Evolutionary conservation across 2,113 vertebrate genomes (phyloP), one percentile per base, ranked within the genome.

Genomic region (Capricornis sumatraensis): DNA sequence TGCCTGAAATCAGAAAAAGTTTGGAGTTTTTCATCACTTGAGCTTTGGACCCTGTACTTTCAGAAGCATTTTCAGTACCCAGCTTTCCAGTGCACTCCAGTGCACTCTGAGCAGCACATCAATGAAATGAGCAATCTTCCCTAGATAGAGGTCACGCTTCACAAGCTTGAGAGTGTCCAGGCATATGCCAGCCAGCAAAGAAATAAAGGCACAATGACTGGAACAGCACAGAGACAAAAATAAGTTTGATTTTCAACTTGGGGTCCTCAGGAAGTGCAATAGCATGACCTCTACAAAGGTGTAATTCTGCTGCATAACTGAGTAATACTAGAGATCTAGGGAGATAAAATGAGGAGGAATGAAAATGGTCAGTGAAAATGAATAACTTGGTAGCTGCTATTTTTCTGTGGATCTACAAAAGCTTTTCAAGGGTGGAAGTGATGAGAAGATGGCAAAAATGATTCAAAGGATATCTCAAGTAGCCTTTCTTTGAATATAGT

Each of bases 21-120:
- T 33, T 16, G 76, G 90, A 23, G 5, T 87, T 71, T 97, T 94
- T 97, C 74, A 16, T 79, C 64, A 45, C 17, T n/a, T 71, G 15
- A 50, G 76, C 62, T 57, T 86, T 57, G 64, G 33, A 87, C n/a
- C 17, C 74, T 40, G 57, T 25, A 55, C 83, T 83, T 93, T 87
- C 40, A 43, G 96, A 98, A 94, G 83, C 76, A 84, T 84, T 97
- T 81, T 85, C 74, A 57, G 60, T 91, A 87, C 14, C 58, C 45
- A 36, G 1, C 53, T 96, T 53, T 94, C 60, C 53, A 40, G 6
- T 17, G 19, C 27, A 19, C 89, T 95, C 0, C 55, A 76, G 5
- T 25, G 76, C 7, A 6, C 71, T 96, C 1, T 0, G 83, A 97
- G 62, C 21, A 81, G 43, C 28, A 64, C 12, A 33, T 89, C 67